phyloP scores from a whole-genome alignment of 1,140 invertebrate species.

The Drosophila arawakana region DNA sequence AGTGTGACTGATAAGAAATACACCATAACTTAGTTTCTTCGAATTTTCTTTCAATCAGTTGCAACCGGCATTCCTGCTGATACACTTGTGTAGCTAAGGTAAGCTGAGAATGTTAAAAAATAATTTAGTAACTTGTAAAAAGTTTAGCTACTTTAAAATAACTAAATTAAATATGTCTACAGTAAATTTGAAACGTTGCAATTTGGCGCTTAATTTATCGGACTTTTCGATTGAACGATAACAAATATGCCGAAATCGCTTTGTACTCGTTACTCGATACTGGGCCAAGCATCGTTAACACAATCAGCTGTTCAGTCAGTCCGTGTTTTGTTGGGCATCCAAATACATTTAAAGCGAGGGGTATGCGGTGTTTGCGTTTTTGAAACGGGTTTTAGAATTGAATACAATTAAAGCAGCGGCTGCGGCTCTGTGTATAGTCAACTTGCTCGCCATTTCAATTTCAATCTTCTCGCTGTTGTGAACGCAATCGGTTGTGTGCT shows the following conservation, averaged over 20 bases:
- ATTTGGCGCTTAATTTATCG: conserved; percentile 9
- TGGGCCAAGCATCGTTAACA: conserved; percentile 15
- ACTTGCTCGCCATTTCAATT: conserved; percentile 42
- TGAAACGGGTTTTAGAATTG: conserved; percentile 55
- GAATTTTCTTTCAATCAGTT: conserved; percentile 46
- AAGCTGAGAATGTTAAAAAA: neutral
- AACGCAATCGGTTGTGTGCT: conserved; percentile 47
- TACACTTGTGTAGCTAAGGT: conserved; percentile 55
- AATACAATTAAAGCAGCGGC: conserved; percentile 40
- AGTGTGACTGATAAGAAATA: conserved; percentile 36
- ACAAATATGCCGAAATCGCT: conserved; percentile 3
- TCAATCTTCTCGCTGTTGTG: conserved; percentile 51
- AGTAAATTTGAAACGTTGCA: neutral
- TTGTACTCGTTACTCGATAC: conserved; percentile 21
- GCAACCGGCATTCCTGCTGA: conserved; percentile 51
- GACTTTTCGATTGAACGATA: conserved; percentile 9
- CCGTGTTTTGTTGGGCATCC: conserved; percentile 26
- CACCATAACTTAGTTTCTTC: neutral
- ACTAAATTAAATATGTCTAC: too few species aligned
- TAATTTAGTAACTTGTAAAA: too few species aligned
- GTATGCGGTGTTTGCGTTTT: conserved; percentile 40
- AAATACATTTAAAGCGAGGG: conserved; percentile 29
- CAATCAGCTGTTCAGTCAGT: conserved; percentile 37
- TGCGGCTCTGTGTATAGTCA: conserved; percentile 26
- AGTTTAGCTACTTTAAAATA: too few species aligned